Base-by-base conservation (phyloP, 2,888 invertebrate species). In the Melinopterus prodromus region DNA sequence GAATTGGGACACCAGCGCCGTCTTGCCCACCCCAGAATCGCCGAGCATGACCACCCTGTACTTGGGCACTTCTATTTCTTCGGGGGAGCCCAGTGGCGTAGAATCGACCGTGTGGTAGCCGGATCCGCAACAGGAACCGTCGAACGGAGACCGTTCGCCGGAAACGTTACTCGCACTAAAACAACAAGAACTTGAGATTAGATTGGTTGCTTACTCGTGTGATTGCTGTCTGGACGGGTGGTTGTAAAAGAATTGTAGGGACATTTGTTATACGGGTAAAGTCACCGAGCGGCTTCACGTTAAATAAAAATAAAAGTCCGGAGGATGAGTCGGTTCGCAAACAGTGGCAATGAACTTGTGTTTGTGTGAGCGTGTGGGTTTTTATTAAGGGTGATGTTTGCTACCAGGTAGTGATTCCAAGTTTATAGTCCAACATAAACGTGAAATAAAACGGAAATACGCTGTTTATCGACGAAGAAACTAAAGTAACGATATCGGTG, bases 11-110 rank as follows among this genome's bases (percentile, higher is more conserved):
- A 97, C 96, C 36, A 98, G 91, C 0, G 97, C 96, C 0, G 97
- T 96, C 90, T 98, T 98, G 2, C 98, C 98, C 15, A 97, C 97
- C 0, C 96, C 96, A 0, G 96, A 93, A 85, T 96, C 96, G 0
- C 95, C 97, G 5, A 97, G 90, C 87, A 97, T 91, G 9, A 96
- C 95, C 81, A 97, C 95, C n/a, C 96, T 91, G 88, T 96, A 94
- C 1, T 93, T 92, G 82, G 92, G 91, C 90, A 94, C 94, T 69
- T 93, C 93, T 38, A 93, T 93, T 81, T 94, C 95, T 81, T 94
- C 95, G 14, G 93, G 95, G 0, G 95, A 95, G 16, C 93, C 94
- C 71, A 94, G 92, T 82, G 95, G 95, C 76, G 93, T 93, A 1
- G 94, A 94, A 89, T 95, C 95, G 16, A 95, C 95, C 71, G 94